Conservation (phyloP, 2,888 invertebrate species). For the Phragmatobia fuliginosa region DNA sequence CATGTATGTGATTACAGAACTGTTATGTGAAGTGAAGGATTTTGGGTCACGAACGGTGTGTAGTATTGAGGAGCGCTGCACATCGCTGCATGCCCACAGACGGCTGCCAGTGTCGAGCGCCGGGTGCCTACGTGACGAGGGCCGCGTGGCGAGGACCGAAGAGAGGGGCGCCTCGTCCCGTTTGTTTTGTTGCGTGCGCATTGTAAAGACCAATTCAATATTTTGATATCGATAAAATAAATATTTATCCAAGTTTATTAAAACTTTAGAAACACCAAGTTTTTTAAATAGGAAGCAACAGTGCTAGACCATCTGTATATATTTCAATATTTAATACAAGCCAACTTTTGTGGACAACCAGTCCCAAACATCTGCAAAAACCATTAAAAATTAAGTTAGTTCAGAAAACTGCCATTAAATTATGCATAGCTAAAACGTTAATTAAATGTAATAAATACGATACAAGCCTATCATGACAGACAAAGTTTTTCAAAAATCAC, state of each 20-base stretch:
- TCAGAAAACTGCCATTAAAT: background rate
- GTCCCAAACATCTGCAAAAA: background rate
- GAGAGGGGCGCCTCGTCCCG: constrained; percentile 66
- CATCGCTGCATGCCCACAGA: background rate
- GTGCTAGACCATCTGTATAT: background rate
- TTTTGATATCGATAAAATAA: constrained; percentile 47
- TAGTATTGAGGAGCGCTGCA: constrained; percentile 24
- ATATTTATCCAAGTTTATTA: background rate
- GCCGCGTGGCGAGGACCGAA: constrained; percentile 74
- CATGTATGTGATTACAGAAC: constrained; percentile 37
- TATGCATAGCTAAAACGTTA: too few relatives aligned
- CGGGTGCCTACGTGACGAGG: constrained; percentile 83
- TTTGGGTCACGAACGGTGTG: constrained; percentile 51
- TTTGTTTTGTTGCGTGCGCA: constrained; percentile 78
- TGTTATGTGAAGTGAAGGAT: constrained; percentile 26
- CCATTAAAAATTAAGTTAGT: background rate
- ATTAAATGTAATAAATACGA: background rate
- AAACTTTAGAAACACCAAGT: background rate
- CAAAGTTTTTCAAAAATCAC: constrained; percentile 9
- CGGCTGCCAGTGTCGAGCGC: constrained; percentile 27
- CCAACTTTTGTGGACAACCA: background rate
- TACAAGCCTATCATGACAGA: background rate
- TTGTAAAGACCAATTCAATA: constrained; percentile 42
- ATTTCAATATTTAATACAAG: background rate
- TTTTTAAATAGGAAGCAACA: background rate